Percentiles rank a stretch among this genome's conserved stretches.
Evolutionary conservation across 2,888 invertebrate genomes (phyloP).

Genomic region (Drosophila buzzatii): DNA sequence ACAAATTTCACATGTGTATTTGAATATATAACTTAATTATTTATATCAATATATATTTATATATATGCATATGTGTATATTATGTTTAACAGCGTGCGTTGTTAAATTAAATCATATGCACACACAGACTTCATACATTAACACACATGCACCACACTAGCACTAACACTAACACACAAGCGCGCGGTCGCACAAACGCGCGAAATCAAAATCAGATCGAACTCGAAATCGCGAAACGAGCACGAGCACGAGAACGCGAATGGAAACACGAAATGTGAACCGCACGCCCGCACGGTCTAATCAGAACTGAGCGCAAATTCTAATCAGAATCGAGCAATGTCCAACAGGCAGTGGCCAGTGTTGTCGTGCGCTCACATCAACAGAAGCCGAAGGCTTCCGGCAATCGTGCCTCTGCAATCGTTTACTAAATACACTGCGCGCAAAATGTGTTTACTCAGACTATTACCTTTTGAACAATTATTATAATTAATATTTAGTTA

Average conservation of each 20-base stretch:
- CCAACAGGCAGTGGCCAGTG: constrained; percentile 62
- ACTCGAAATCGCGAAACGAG: constrained; percentile 31
- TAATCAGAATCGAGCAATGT: constrained; percentile 56
- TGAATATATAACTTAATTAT: constrained; percentile 56
- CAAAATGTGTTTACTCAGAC: neutral
- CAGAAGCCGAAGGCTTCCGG: constrained; percentile 23
- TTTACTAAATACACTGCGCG: constrained; percentile 14
- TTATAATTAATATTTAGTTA: neutral
- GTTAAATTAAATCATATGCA: constrained; percentile 53
- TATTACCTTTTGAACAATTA: neutral
- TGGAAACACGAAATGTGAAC: constrained; percentile 46
- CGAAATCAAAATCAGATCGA: constrained; percentile 46
- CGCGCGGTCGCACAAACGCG: constrained; percentile 38
- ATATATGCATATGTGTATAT: constrained; percentile 33
- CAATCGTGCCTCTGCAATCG: constrained; percentile 9
- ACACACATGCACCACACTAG: constrained; percentile 16
- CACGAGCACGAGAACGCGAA: constrained; percentile 14
- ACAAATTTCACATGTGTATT: constrained; percentile 51
- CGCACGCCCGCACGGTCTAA: constrained; percentile 66
- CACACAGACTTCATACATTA: constrained; percentile 3
- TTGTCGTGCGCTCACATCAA: constrained; percentile 31
- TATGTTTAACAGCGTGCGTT: constrained; percentile 54
- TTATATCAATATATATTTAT: constrained; percentile 51
- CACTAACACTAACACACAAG: constrained; percentile 19
- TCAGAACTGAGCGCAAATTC: constrained; percentile 71